Conservation (phyloP, 2,113 vertebrate species). For the Calyptommatus sinebrachiatus region DNA sequence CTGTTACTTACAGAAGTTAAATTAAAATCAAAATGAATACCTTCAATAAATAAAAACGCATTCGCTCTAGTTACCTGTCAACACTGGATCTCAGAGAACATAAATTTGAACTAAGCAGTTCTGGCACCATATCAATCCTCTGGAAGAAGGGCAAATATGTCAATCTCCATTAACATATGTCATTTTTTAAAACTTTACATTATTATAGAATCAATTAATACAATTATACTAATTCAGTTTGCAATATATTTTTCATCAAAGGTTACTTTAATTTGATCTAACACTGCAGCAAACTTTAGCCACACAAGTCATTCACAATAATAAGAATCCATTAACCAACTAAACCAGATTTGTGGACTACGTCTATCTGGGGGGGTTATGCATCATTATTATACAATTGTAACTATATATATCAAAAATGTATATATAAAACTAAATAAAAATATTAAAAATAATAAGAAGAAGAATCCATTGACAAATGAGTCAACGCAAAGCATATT, state of each 20-base stretch:
- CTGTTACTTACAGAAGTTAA: neutral
- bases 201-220: neutral
- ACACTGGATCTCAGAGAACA: conserved; percentile 92
- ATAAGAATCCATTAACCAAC: neutral
- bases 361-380: too few relatives aligned
- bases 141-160: conserved; percentile 61
- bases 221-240: neutral
- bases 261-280: neutral
- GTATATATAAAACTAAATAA: too few relatives aligned
- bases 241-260: neutral
- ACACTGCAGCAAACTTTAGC: neutral
- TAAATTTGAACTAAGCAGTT: conserved; percentile 94
- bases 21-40: neutral
- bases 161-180: neutral
- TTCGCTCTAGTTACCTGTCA: conserved; percentile 79
- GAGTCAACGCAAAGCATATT: neutral
- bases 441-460: too few relatives aligned
- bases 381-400: too few relatives aligned
- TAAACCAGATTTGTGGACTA: too few relatives aligned
- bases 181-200: neutral
- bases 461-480: neutral
- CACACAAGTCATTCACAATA: neutral
- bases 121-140: conserved; percentile 99
- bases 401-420: too few relatives aligned
- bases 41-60: conserved; percentile 4